phyloP scores from a whole-genome alignment of 2,888 invertebrate genomes.

The Sipha maydis region DNA sequence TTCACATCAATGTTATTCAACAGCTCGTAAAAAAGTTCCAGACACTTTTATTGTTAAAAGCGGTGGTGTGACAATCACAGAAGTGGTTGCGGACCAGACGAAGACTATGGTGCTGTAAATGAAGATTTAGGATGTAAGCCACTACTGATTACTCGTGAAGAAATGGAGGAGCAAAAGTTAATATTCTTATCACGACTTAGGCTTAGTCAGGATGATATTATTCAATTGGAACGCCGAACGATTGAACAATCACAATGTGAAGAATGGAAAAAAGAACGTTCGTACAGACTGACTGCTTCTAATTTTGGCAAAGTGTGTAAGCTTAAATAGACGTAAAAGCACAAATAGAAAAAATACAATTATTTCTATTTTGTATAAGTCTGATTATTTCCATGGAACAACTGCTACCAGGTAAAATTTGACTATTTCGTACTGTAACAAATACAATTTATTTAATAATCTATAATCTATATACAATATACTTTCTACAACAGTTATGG shows the following conservation, averaged over 20 bases:
- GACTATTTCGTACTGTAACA: background rate
- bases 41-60: no score
- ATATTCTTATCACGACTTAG: background rate
- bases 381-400: background rate
- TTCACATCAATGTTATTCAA: no score
- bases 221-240: conserved; percentile 2
- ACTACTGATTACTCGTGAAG: background rate
- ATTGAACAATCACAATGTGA: conserved; percentile 8
- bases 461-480: background rate
- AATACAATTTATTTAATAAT: conserved; percentile 5
- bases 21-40: no score
- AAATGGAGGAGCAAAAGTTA: background rate
- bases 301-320: conserved; percentile 17
- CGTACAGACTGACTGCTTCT: conserved; percentile 7
- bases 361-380: conserved; percentile 5
- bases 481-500: conserved; percentile 2
- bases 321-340: background rate
- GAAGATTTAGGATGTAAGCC: conserved; percentile 10
- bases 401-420: conserved; percentile 18
- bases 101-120: conserved; percentile 25
- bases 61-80: no score
- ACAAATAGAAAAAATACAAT: background rate
- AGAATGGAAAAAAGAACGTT: conserved; percentile 25
- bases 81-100: conserved; percentile 9
- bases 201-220: background rate